These are phyloP conservation scores for Delichon dasypus DNA, from an alignment of 2,797 vertebrate genomes.

Conservation along the genomic window DNA sequence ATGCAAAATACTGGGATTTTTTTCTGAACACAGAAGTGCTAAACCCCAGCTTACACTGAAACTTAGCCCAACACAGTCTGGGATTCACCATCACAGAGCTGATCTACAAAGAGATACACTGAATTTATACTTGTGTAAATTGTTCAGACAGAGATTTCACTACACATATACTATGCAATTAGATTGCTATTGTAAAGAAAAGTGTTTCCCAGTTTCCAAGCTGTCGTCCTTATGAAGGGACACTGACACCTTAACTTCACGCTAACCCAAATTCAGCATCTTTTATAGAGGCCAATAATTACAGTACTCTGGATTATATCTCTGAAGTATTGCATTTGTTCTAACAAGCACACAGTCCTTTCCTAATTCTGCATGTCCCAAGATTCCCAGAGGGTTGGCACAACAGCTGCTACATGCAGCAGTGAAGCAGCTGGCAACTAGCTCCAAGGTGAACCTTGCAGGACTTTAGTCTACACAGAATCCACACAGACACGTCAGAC, in stretches of 20 bases:
- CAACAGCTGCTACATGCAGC: not conserved
- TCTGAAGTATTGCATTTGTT: not conserved
- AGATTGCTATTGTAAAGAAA: not conserved
- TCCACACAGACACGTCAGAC: not conserved
- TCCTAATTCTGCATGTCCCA: not conserved
- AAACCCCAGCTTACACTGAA: not conserved
- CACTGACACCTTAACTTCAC: not conserved
- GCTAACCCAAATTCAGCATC: not conserved
- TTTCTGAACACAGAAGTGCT: not conserved
- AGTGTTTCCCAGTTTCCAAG: not conserved
- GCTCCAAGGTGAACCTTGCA: not conserved
- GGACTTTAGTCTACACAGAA: not conserved
- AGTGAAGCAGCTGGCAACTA: not conserved
- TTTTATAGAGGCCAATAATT: not conserved
- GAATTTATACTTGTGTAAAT: not conserved
- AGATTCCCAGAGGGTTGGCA: not conserved
- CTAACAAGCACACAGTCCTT: not conserved
- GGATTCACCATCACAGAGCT: not conserved
- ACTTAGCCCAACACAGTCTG: accelerated
- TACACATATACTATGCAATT: not conserved
- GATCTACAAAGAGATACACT: not conserved
- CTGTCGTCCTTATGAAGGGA: not conserved
- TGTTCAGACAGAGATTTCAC: not conserved
- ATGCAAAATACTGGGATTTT: not conserved
- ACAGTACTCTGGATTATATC: not conserved